A percentile compares a stretch with the other conserved stretches of the same genome.
These are phyloP conservation scores for Priocnemis perturbator DNA, from an alignment of 2,888 invertebrate genomes.

Conservation along the genomic window DNA sequence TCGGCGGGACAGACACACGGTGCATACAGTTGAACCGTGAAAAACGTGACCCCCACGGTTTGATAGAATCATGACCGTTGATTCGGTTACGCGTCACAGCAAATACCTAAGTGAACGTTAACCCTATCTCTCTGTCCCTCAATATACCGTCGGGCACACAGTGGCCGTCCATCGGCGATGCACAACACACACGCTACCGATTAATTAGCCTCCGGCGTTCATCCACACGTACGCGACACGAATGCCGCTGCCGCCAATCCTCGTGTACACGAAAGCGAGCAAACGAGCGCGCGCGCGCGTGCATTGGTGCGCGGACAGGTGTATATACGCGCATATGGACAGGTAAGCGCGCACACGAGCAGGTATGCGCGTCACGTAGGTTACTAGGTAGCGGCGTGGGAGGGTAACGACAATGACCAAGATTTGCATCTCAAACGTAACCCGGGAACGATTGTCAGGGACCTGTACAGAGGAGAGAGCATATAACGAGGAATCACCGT, in stretches of 20 bases:
- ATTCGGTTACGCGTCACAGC: too few species aligned
- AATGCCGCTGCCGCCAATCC: conserved; percentile 20
- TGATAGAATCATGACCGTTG: too few species aligned
- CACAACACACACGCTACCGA: conserved; percentile 1
- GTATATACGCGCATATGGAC: too few species aligned
- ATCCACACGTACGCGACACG: conserved; percentile 12
- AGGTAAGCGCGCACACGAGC: neutral
- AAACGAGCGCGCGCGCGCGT: conserved; percentile 16
- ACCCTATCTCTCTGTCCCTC: neutral
- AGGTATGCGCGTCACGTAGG: conserved; percentile 12
- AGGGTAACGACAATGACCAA: conserved; percentile 28
- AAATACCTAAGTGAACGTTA: neutral
- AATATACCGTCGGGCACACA: neutral
- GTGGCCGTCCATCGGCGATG: conserved; percentile 4
- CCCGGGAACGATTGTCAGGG: conserved; percentile 39
- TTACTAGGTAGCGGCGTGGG: conserved; percentile 23
- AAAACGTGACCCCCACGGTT: too few species aligned
- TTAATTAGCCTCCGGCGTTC: conserved; percentile 9
- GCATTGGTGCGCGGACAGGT: too few species aligned
- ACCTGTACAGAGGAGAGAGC: conserved; percentile 11
- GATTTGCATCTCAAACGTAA: conserved; percentile 50
- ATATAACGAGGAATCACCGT: conserved; percentile 39
- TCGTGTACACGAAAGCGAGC: conserved; percentile 19
- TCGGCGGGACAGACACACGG: too few species aligned
- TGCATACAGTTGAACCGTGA: too few species aligned